Conservation (phyloP, 2,113 vertebrate species). For the Solea senegalensis region DNA sequence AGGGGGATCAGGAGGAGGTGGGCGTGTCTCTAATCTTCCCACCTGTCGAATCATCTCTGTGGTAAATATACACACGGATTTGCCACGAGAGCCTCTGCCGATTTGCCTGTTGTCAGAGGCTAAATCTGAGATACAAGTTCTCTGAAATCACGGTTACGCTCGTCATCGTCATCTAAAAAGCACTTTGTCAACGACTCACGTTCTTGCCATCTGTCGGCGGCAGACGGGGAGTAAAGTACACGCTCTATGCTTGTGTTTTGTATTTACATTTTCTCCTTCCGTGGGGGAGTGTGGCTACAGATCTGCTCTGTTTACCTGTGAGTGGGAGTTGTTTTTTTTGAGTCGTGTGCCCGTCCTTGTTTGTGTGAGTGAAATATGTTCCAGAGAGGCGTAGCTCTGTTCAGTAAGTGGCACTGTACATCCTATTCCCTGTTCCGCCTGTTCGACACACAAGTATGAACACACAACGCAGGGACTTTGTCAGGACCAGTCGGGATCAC, state of each 20-base stretch:
- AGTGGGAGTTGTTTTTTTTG: constrained; percentile 24
- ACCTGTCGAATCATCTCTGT: constrained; percentile 56
- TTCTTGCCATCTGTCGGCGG: constrained; percentile 46
- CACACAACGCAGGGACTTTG: too few relatives aligned
- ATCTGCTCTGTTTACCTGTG: constrained; percentile 37
- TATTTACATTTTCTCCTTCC: constrained; percentile 3
- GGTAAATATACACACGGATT: constrained; percentile 56
- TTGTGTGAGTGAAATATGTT: constrained; percentile 5
- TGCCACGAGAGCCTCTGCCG: constrained; percentile 35
- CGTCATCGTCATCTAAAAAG: constrained; percentile 13
- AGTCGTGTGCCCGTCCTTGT: constrained; percentile 16
- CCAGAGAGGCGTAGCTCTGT: constrained; percentile 1
- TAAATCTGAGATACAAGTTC: constrained; percentile 18
- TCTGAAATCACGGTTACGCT: constrained; percentile 9
- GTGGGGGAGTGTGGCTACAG: constrained; percentile 6
- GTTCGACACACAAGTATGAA: neutral
- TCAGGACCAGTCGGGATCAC: too few relatives aligned
- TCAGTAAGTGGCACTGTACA: neutral
- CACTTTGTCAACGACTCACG: constrained; percentile 45
- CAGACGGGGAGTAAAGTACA: constrained; percentile 34
- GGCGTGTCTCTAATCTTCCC: constrained; percentile 57
- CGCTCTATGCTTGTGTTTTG: constrained; percentile 25
- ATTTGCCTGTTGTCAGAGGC: constrained; percentile 4
- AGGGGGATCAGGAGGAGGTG: constrained; percentile 39
- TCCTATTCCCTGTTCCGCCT: constrained; percentile 17